These are phyloP conservation scores for Rousettus madagascariensis DNA, from an alignment of 2,797 vertebrate species.

Conservation along the genomic window DNA sequence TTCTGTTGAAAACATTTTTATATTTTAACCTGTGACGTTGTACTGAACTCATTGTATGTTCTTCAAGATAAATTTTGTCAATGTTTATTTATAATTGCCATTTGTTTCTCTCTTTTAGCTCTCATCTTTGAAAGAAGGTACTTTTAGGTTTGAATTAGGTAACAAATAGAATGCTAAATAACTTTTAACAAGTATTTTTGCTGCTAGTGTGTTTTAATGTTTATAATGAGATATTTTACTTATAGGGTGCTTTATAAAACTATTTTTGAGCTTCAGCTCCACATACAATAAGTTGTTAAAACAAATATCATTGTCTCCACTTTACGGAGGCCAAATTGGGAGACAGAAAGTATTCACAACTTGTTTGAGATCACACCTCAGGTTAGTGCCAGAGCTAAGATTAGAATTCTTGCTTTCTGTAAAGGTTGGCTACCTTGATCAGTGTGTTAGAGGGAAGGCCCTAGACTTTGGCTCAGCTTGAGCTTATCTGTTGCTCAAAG, in stretches of 20 bases:
- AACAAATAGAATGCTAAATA: neutral
- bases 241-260: neutral
- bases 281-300: neutral
- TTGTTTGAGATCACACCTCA: neutral
- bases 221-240: slow-evolving; percentile 19
- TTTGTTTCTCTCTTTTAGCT: neutral
- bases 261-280: neutral
- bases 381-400: neutral
- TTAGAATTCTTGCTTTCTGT: slow-evolving; percentile 4
- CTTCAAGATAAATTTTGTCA: neutral
- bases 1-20: neutral
- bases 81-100: neutral
- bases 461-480: neutral
- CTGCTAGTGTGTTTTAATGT: neutral
- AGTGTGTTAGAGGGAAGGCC: neutral
- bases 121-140: neutral
- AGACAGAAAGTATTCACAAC: neutral
- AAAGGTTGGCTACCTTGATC: neutral
- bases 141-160: slow-evolving; percentile 30
- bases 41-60: neutral
- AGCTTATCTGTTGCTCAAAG: neutral
- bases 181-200: slow-evolving; percentile 7
- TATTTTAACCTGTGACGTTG: neutral
- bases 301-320: neutral
- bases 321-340: neutral